Base-by-base conservation (phyloP, 1,140 invertebrate genomes). In the Goniozus legneri region DNA sequence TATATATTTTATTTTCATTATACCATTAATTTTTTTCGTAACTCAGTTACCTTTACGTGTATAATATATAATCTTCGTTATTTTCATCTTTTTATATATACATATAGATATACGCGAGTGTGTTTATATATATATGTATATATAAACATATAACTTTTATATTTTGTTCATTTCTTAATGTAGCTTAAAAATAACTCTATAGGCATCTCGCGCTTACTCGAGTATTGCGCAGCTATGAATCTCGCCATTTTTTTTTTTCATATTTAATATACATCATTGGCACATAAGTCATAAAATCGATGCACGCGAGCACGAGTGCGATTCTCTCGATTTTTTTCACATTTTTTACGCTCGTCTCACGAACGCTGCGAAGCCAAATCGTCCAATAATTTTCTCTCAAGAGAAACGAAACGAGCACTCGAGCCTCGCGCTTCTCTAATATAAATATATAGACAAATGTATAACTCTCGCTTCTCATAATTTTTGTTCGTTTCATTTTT, bases 101-200 rank as follows among this genome's bases (percentile, higher is more conserved):
- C 31, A 34, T 41, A 21, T 50, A 46, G 34, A 19, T 41, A 24
- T 35, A 42, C 13, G 22, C 8, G 4, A 18, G 7, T 16, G 8
- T 35, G 2, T 44, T 12, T 41, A 19, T 50, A 38, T 47, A 24
- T 47, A 37, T 47, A 47, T 53, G 43, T 56, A 44, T 50, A 36
- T 52, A 27, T 27, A 27, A 27, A 4, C 10, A 27, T 27, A 39
- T 49, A 46, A 27, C 24, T 27, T 27, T n/a, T n/a, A n/a, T n/a
- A n/a, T n/a, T n/a, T n/a, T n/a, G n/a, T n/a, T n/a, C 24, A 6
- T 16, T 13, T 31, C 24, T 12, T 31, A 33, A 49, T 38, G 30
- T 52, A 49, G 27, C 50, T 64, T 57, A 27, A 64, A 63, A 66
- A 61, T 61, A 65, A 64, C 40, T 56, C 47, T 59, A 57, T 64